phyloP scores from a whole-genome alignment of 2,113 vertebrate species.

The Rissa tridactyla region DNA sequence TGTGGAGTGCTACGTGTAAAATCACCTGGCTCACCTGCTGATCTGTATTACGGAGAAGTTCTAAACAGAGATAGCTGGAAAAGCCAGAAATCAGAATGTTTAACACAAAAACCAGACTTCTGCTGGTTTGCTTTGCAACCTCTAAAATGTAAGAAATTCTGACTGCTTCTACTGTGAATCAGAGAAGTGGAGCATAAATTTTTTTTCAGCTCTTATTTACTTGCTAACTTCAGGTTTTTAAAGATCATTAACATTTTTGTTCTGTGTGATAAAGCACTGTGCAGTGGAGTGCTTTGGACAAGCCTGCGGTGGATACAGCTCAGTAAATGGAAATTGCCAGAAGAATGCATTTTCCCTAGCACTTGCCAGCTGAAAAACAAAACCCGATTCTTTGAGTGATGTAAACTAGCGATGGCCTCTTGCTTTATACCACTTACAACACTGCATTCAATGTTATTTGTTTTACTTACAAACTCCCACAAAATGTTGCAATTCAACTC shows the following conservation, averaged over 20 bases:
- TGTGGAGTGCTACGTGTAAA: accelerated
- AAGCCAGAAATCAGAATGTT: not conserved
- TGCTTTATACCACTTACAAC: not conserved
- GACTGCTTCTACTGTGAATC: accelerated
- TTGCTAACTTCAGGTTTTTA: not conserved
- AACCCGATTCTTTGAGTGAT: not conserved
- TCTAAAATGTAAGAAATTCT: not conserved
- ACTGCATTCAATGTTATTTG: not conserved
- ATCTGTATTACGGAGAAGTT: too few relatives aligned
- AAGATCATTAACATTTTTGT: not conserved
- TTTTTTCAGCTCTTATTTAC: not conserved
- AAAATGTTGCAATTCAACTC: slow-evolving; percentile 8
- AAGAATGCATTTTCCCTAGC: not conserved
- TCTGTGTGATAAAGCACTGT: not conserved
- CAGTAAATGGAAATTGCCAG: not conserved
- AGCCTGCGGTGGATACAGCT: not conserved
- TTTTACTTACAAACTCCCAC: not conserved
- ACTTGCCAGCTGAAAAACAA: not conserved
- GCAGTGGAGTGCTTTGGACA: not conserved
- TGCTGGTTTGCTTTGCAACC: not conserved
- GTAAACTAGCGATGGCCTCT: not conserved
- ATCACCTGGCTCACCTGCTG: not conserved
- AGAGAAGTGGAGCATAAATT: not conserved
- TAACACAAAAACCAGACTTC: not conserved
- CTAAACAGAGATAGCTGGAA: not conserved